Base-by-base conservation (phyloP, 2,797 vertebrate species). In the Hyperoplus immaculatus region DNA sequence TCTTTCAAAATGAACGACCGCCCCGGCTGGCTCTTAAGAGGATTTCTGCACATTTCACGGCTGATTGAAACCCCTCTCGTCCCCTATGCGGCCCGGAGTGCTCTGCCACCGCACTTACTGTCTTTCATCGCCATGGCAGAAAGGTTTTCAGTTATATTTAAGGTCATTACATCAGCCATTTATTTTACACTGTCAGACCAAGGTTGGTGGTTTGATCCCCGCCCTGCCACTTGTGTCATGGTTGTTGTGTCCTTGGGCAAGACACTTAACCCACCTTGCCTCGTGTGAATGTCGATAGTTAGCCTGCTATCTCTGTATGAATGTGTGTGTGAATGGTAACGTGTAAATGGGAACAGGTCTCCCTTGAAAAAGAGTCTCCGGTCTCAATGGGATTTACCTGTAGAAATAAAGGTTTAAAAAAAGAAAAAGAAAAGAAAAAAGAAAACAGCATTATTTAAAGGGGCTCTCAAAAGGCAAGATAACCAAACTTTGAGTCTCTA, bases 21-120 rank as follows among this genome's bases (percentile, higher is more conserved):
- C 29, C 29, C 55, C 15, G 43, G 62, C 47, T 5, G 43, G 51
- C 47, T 65, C 47, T 59, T 63, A 75, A 39, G 47, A 14, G 66
- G 55, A 65, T 6, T 64, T 62, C 56, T 71, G 50, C 47, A 53
- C 46, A 57, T 77, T 9, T 63, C 29, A 65, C 77, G 72, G 75
- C 66, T 69, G 77, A 83, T 86, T 21, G 36, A 39, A 62, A 29
- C 29, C 29, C 29, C 47, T 8, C 60, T 18, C 4, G 16, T 11
- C 39, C 64, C n/a, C 9, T 15, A 7, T 8, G 51, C 11, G 18
- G 42, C 11, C 55, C 18, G 41, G 38, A 1, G 53, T 12, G 68
- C 64, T 80, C 51, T 9, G 55, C 61, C 77, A 38, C 59, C n/a
- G 45, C 61, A 51, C 18, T 18, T 58, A 36, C 18, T 66, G 42